Evolutionary conservation across 2,888 invertebrate genomes (phyloP).

Genomic region (Oxystoma pomonae): DNA sequence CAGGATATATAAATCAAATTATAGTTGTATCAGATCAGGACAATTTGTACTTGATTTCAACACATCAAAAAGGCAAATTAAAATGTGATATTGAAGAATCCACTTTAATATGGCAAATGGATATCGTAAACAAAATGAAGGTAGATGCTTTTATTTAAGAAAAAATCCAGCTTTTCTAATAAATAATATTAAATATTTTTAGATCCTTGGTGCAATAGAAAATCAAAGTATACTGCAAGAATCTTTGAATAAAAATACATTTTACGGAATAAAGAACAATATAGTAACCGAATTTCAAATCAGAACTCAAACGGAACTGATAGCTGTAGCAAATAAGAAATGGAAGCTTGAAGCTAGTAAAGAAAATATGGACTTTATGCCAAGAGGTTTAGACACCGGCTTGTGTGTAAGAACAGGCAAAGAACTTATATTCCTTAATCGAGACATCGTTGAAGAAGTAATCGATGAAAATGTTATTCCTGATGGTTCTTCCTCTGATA

Average conservation of each 20-base stretch:
- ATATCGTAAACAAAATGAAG: constrained; percentile 26
- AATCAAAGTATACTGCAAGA: constrained; percentile 38
- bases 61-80: constrained; percentile 25
- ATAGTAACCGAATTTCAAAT: constrained; percentile 36
- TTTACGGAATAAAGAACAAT: constrained; percentile 38
- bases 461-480: constrained; percentile 12
- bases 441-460: constrained; percentile 16
- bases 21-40: constrained; percentile 40
- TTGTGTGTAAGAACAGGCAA: constrained; percentile 43
- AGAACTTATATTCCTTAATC: constrained; percentile 36
- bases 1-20: constrained; percentile 50
- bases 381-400: constrained; percentile 40
- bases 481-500: constrained; percentile 25
- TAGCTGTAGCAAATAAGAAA: constrained; percentile 31
- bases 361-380: constrained; percentile 37
- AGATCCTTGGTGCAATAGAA: constrained; percentile 35
- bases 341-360: constrained; percentile 36
- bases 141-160: too few species aligned
- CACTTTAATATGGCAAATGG: constrained; percentile 47
- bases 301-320: constrained; percentile 16
- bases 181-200: constrained; percentile 16
- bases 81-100: constrained; percentile 39
- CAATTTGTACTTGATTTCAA: constrained; percentile 43
- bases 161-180: constrained; percentile 23
- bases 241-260: constrained; percentile 39